Evolutionary conservation across 2,113 vertebrate genomes (phyloP).

Genomic region (Sporophila hypoxantha): DNA sequence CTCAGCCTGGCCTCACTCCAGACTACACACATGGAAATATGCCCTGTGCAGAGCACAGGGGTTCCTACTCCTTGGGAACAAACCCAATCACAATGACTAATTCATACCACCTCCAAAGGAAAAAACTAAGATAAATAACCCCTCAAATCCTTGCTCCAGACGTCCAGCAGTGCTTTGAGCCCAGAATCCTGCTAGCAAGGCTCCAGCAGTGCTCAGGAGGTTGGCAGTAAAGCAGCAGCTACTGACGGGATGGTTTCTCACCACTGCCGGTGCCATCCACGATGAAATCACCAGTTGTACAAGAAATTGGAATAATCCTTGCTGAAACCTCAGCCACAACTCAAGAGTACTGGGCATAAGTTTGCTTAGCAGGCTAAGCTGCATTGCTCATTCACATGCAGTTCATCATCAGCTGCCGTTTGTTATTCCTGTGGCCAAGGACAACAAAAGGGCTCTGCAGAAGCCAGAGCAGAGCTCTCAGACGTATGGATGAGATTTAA

Average conservation of each 20-base stretch:
- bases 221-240: background rate
- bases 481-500: background rate
- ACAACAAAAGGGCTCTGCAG: background rate
- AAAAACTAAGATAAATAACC: constrained; percentile 8
- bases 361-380: background rate
- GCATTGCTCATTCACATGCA: constrained; percentile 19
- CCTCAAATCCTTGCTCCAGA: background rate
- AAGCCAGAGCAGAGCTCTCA: constrained; percentile 1
- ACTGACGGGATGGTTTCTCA: background rate
- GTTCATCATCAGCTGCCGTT: constrained; percentile 29
- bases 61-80: background rate
- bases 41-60: background rate
- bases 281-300: background rate
- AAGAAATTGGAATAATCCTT: constrained; percentile 11
- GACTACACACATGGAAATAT: constrained; percentile 3
- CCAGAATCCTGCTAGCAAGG: background rate
- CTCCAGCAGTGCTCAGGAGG: background rate
- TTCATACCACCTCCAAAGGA: constrained; percentile 13
- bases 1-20: background rate
- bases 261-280: background rate
- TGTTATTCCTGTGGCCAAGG: constrained; percentile 20
- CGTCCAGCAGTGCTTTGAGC: background rate
- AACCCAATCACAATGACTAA: constrained; percentile 23
- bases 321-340: background rate
- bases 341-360: background rate